phyloP scores from a whole-genome alignment of 2,113 vertebrate genomes.

The Amphiprion ocellaris region DNA sequence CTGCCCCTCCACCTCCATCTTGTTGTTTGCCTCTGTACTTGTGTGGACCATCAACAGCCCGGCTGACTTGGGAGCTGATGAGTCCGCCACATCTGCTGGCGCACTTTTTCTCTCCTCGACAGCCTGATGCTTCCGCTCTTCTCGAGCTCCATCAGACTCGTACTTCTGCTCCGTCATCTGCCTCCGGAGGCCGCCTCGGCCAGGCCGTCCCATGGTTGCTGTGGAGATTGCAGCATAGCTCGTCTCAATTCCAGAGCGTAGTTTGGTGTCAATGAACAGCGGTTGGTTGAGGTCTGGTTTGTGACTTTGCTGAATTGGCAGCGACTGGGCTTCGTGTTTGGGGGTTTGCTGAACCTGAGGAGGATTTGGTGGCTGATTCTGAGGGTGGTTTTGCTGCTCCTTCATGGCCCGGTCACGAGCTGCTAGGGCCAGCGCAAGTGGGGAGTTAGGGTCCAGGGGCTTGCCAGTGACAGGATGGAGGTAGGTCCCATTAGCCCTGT shows the following conservation, averaged over 20 bases:
- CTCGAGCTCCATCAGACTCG: constrained; percentile 83
- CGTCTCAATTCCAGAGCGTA: constrained; percentile 89
- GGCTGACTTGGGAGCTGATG: constrained; percentile 89
- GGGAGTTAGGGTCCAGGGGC: constrained; percentile 93
- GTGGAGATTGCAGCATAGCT: constrained; percentile 83
- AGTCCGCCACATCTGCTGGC: constrained; percentile 87
- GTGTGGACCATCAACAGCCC: constrained; percentile 97
- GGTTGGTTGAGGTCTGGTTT: constrained; percentile 97
- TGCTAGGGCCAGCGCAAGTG: constrained; percentile 92
- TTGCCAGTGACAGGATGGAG: constrained; percentile 94
- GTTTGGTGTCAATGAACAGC: constrained; percentile 96
- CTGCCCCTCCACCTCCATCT: constrained; percentile 65
- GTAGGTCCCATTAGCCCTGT: constrained; percentile 86
- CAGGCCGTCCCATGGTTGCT: constrained; percentile 83
- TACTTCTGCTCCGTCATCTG: constrained; percentile 94
- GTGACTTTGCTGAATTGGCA: constrained; percentile 76
- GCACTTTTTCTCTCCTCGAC: constrained; percentile 90
- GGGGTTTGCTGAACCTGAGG: constrained; percentile 85
- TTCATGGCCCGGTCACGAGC: constrained; percentile 95
- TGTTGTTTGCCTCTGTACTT: constrained; percentile 79
- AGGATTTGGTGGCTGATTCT: constrained; percentile 69
- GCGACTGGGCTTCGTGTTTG: constrained; percentile 86
- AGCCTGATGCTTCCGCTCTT: constrained; percentile 80
- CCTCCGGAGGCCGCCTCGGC: constrained; percentile 84
- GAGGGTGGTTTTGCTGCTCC: constrained; percentile 87